phyloP scores from a whole-genome alignment of 1,140 invertebrate genomes.

The Cyclargus thomasi region DNA sequence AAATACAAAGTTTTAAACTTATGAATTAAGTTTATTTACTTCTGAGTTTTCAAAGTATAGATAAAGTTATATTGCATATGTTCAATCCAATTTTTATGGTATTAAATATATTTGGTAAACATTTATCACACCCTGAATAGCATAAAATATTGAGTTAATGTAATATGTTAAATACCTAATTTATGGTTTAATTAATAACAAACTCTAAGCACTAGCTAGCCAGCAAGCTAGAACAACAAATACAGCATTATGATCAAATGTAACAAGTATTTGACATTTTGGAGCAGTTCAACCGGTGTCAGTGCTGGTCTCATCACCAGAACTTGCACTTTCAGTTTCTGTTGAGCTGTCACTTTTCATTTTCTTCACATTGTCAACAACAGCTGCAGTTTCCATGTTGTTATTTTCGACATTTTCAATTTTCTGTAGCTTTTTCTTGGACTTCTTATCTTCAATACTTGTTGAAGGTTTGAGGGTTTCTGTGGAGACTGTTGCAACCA shows the following conservation, averaged over 20 bases:
- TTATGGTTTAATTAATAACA: too few species aligned
- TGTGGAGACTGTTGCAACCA: constrained; percentile 69
- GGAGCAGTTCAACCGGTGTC: constrained; percentile 51
- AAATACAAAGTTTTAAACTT: too few species aligned
- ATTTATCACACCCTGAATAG: too few species aligned
- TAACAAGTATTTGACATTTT: constrained; percentile 8
- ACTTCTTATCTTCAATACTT: constrained; percentile 42
- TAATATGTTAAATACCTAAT: too few species aligned
- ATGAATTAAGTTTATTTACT: too few species aligned
- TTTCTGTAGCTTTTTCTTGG: constrained; percentile 43
- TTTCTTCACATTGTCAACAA: constrained; percentile 28
- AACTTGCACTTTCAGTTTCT: constrained; percentile 63
- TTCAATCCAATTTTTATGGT: too few species aligned
- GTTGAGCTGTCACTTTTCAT: constrained; percentile 56
- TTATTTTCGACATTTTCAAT: constrained; percentile 30
- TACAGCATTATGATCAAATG: not conserved
- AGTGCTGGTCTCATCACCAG: constrained; percentile 60
- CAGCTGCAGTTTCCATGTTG: constrained; percentile 26
- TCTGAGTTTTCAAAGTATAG: too few species aligned
- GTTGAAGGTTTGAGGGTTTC: constrained; percentile 68
- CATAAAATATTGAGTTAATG: too few species aligned
- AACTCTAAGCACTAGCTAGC: not conserved
- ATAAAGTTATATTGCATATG: too few species aligned
- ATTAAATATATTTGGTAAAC: too few species aligned
- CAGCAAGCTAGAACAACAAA: not conserved